Base-by-base conservation (phyloP, 2,113 vertebrate genomes). In the Carassius carassius region DNA sequence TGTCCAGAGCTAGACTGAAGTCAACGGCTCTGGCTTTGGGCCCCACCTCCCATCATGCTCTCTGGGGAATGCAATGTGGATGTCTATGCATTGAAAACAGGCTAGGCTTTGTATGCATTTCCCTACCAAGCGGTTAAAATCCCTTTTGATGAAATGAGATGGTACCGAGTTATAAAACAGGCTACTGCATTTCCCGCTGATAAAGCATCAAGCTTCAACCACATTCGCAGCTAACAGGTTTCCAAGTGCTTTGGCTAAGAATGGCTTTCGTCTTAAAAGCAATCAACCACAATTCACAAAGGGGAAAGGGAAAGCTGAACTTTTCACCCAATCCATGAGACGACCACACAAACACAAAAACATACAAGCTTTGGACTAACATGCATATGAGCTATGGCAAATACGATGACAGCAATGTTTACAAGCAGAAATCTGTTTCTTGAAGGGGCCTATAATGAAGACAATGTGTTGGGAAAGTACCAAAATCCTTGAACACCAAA, bases 261-360 rank as follows among this genome's bases (percentile, higher is more conserved):
- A 91, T 84, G 87, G 90, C 90, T 90, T 90, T 93, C 88, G 90
- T 78, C 93, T 92, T 93, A 93, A 93, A 94, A 92, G 88, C 91
- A 94, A 92, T 92, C 94, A 92, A 89, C 91, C 91, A 92, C 92
- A 93, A 93, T 92, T 91, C 90, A 91, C 89, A 85, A 91, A 91
- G 89, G 86, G 91, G 85, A 92, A 91, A 91, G 92, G 89, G 91
- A 92, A 86, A 90, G 91, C 89, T 92, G 91, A 94, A 92, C 91
- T 91, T 91, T 90, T 92, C 91, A 92, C 91, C 90, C 92, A 91
- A 89, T 88, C 91, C 92, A 84, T 85, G 82, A 87, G 70, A 85
- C 62, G 83, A 91, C 85, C 90, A 44, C 89, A 90, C 87, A 84
- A 47, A 72, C 21, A 82, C 35, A 78, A 72, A 77, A 17, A 75